Base-by-base conservation (phyloP, 2,797 vertebrate genomes). In the Semaprochilodus insignis region DNA sequence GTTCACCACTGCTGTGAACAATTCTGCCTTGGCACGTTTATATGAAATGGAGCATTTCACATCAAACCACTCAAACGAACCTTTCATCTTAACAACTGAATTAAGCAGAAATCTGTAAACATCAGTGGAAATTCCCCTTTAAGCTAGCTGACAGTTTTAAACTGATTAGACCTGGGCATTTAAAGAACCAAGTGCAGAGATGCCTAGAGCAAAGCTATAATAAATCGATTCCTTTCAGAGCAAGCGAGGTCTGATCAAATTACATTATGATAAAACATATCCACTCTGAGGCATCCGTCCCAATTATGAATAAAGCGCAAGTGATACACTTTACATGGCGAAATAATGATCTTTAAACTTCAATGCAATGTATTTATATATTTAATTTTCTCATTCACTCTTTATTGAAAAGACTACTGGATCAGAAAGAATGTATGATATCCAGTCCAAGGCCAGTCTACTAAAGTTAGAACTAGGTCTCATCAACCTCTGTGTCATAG, bases 391-490 rank as follows among this genome's bases (percentile, higher is more conserved):
- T 74, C 14, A 16, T 36, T 79, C 69, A 52, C 25, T 1, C 16
- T 23, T 51, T 60, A 66, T 27, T 55, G 36, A 8, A 8, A 40
- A 14, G 4, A 48, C 23, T 63, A 25, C 13, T 59, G 55, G 27
- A 54, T 48, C 19, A 51, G 40, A 73, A 69, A 70, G 13, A 48
- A 8, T n/a, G 31, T 25, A 8, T 16, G 14, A 55, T 55, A 60
- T 71, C 54, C 25, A 67, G 48, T 84, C 65, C 15, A 59, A 17
- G 27, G 63, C 25, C 51, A 70, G 67, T 55, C 13, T 77, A 60
- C 76, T 60, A 48, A 81, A 81, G 73, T 48, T 78, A 75, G 65
- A 81, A 21, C 21, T 55, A 69, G 66, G 81, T 81, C 25, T 87
- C 60, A 55, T 84, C 54, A 73, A 62, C 72, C 81, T 72, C 44